Evolutionary conservation across 2,113 vertebrate species (phyloP).

Genomic region (Corythornis madagascariensis): DNA sequence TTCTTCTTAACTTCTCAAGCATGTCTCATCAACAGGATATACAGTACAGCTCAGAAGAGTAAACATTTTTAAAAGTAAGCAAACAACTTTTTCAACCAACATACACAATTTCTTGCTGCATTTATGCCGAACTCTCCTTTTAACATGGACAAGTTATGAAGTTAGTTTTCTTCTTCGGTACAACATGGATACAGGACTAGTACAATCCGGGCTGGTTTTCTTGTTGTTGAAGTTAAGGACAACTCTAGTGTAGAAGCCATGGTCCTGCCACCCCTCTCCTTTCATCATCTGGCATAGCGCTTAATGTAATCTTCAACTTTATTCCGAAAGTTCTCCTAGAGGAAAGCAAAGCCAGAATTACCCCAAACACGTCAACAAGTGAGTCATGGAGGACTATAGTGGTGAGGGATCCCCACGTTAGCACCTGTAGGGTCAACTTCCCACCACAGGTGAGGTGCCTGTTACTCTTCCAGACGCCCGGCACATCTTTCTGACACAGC

Average conservation of each 20-base stretch:
- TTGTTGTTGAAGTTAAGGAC: conserved; percentile 44
- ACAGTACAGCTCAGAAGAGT: conserved; percentile 66
- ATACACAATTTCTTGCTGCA: conserved; percentile 68
- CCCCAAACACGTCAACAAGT: accelerated
- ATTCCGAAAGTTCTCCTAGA: conserved; percentile 89
- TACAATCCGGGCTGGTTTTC: conserved; percentile 60
- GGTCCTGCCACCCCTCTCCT: conserved; percentile 40
- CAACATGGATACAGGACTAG: conserved; percentile 68
- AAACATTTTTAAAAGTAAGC: conserved; percentile 69
- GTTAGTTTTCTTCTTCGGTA: conserved; percentile 78
- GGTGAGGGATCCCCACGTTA: neutral
- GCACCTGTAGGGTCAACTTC: neutral
- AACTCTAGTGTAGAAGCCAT: conserved; percentile 43
- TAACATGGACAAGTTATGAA: conserved; percentile 60
- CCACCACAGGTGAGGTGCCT: neutral
- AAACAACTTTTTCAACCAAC: conserved; percentile 71
- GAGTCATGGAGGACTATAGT: accelerated
- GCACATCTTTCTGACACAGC: accelerated
- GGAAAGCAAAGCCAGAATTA: neutral
- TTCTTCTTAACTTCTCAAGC: conserved; percentile 52
- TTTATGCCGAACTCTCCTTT: conserved; percentile 58
- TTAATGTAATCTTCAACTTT: conserved; percentile 97
- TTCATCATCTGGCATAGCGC: conserved; percentile 93
- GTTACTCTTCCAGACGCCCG: accelerated
- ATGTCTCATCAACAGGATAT: conserved; percentile 62